These are phyloP conservation scores for Peucedramus taeniatus DNA, from an alignment of 2,113 vertebrate genomes.

Conservation along the genomic window DNA sequence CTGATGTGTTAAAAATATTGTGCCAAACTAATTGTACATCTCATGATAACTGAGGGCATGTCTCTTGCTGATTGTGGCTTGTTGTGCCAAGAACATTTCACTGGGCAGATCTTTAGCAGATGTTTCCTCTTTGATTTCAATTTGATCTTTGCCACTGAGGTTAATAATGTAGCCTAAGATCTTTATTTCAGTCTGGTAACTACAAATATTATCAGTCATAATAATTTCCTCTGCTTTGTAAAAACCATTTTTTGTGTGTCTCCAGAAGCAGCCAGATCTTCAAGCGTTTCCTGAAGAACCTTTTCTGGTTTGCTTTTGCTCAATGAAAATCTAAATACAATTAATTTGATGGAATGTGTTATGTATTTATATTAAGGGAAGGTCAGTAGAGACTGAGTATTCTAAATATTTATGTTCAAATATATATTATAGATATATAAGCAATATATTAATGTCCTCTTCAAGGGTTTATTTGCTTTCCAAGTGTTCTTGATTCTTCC, in stretches of 20 bases:
- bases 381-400: neutral
- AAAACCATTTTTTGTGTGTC: neutral
- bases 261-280: neutral
- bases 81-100: neutral
- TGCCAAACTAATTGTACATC: neutral
- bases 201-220: neutral
- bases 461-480: neutral
- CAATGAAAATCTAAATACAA: neutral
- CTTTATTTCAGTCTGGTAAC: neutral
- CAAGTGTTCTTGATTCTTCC: neutral
- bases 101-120: neutral
- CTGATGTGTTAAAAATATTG: neutral
- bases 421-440: neutral
- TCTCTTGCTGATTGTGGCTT: neutral
- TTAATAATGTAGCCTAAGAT: neutral
- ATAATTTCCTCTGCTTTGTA: neutral
- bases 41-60: neutral
- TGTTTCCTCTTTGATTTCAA: neutral
- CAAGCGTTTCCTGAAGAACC: neutral
- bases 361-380: neutral
- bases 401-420: neutral
- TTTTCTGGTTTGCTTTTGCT: too few species aligned
- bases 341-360: neutral
- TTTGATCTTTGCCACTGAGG: neutral
- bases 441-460: neutral